Evolutionary conservation across 2,113 vertebrate species (phyloP).

Genomic region (Aspidoscelis tigris): DNA sequence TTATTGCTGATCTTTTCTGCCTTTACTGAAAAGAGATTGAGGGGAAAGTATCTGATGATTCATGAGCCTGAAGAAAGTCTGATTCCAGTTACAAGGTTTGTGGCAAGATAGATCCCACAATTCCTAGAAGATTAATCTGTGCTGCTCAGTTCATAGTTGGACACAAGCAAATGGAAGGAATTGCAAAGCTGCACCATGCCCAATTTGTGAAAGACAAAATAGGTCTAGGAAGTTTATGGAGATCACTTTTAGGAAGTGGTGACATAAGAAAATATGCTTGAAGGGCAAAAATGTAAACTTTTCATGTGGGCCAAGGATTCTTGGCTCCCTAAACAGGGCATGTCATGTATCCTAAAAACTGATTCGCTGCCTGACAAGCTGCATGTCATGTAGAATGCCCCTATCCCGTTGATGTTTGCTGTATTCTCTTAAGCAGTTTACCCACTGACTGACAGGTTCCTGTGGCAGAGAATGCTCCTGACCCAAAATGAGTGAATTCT

Average conservation of each 20-base stretch:
- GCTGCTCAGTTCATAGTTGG: background rate
- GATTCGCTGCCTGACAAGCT: too few relatives aligned
- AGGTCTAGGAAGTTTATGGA: background rate
- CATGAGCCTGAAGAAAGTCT: conserved; percentile 4
- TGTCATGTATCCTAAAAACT: too few relatives aligned
- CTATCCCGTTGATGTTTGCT: too few relatives aligned
- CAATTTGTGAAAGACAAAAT: background rate
- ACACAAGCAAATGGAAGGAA: conserved; percentile 6
- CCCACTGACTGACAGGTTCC: too few relatives aligned
- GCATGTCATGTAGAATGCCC: too few relatives aligned
- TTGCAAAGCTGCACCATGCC: background rate
- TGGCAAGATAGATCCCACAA: background rate
- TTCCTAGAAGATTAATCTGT: background rate
- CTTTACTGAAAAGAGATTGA: conserved; percentile 1
- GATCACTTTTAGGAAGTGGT: background rate
- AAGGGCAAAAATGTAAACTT: background rate
- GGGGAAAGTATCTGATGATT: background rate
- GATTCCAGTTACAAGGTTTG: background rate
- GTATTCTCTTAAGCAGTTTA: too few relatives aligned
- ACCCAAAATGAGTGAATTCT: too few relatives aligned
- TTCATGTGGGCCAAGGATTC: background rate
- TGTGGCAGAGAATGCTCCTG: too few relatives aligned
- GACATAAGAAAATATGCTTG: background rate
- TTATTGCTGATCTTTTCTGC: conserved; percentile 3
- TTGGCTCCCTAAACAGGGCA: too few relatives aligned